Evolutionary conservation across 2,113 vertebrate genomes (phyloP).

Genomic region (Sisor rabdophorus): DNA sequence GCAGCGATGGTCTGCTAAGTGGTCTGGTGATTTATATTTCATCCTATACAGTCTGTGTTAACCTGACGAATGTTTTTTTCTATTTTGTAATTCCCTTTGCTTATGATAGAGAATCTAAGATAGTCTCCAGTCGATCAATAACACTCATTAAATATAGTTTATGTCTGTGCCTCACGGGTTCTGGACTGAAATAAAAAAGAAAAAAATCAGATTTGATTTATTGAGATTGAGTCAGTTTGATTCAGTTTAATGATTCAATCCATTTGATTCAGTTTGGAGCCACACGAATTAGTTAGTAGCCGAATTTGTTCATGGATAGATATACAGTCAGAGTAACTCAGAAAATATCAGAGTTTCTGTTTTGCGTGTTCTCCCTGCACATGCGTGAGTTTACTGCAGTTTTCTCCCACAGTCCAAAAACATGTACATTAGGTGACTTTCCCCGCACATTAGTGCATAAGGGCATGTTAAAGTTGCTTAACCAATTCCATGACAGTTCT

Average conservation of each 20-base stretch:
- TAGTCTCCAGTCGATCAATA: neutral
- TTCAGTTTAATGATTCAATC: neutral
- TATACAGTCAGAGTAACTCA: neutral
- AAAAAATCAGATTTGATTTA: neutral
- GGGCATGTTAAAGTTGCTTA: neutral
- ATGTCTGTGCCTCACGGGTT: neutral
- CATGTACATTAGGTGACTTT: too few species aligned
- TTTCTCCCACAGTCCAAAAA: too few species aligned
- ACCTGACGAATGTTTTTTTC: neutral
- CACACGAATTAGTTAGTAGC: neutral
- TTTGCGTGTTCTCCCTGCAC: neutral
- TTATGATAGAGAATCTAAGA: neutral
- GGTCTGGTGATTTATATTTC: constrained; percentile 34
- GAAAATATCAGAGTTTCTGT: neutral
- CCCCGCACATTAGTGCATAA: too few species aligned
- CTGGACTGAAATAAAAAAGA: too few species aligned
- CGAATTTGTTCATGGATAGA: neutral
- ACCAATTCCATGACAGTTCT: neutral
- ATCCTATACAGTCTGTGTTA: constrained; percentile 36
- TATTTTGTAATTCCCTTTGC: neutral
- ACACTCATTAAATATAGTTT: neutral
- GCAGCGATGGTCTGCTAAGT: constrained; percentile 29
- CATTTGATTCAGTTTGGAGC: neutral
- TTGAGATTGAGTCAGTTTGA: neutral
- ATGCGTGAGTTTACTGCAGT: too few species aligned